phyloP scores from a whole-genome alignment of 2,888 invertebrate genomes.

The Drosophila colorata region DNA sequence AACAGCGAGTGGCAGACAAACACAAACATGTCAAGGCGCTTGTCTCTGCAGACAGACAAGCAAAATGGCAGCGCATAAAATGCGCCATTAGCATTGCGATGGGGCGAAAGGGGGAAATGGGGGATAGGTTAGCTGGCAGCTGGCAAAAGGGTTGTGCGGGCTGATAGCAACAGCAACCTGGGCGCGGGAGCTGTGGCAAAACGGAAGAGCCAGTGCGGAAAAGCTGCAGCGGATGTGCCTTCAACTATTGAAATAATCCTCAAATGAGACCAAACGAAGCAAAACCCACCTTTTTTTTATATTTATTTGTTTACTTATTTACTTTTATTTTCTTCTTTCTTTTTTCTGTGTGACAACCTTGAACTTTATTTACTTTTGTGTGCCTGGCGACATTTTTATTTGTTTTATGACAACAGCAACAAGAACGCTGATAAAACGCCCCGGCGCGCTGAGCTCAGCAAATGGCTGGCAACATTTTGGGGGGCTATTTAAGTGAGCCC shows the following conservation, averaged over 20 bases:
- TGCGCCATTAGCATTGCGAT: slow-evolving; percentile 71
- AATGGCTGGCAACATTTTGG: slow-evolving; percentile 54
- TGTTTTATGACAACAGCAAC: slow-evolving; percentile 42
- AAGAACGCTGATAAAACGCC: slow-evolving; percentile 33
- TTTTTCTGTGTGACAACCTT: slow-evolving; percentile 51
- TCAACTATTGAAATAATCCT: slow-evolving; percentile 76
- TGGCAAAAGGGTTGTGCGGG: slow-evolving; percentile 19
- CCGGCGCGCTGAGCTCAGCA: slow-evolving; percentile 59
- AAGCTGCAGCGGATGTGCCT: slow-evolving; percentile 78
- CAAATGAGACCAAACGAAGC: slow-evolving; percentile 42
- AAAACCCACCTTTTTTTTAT: slow-evolving; percentile 27
- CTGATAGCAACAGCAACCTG: slow-evolving; percentile 21
- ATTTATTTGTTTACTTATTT: slow-evolving; percentile 48
- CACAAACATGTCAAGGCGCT: slow-evolving; percentile 70
- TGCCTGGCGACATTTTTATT: slow-evolving; percentile 53
- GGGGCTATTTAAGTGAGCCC: slow-evolving; percentile 62
- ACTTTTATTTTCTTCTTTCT: slow-evolving; percentile 25
- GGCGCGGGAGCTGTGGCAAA: slow-evolving; percentile 21
- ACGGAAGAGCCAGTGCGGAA: slow-evolving; percentile 57
- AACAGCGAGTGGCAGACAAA: slow-evolving; percentile 33
- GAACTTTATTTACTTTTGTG: slow-evolving; percentile 46
- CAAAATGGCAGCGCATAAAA: slow-evolving; percentile 73
- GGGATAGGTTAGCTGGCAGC: background rate
- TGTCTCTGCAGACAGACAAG: slow-evolving; percentile 53
- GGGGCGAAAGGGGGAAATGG: slow-evolving; percentile 15